Evolutionary conservation across 2,797 vertebrate species (phyloP).

Genomic region (Lepus oiostolus): DNA sequence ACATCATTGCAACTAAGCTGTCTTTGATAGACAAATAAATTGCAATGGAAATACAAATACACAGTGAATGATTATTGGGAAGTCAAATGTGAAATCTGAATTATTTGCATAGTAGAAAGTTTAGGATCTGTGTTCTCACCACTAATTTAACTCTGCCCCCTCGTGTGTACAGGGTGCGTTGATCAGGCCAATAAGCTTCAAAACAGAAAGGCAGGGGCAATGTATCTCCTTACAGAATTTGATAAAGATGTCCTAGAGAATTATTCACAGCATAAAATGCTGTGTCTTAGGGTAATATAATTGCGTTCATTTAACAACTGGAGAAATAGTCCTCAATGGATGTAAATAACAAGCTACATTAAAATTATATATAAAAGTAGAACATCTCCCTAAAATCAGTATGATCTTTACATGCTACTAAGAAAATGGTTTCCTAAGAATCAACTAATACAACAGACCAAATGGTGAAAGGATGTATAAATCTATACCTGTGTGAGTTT

Average conservation of each 20-base stretch:
- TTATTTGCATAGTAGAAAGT: background rate
- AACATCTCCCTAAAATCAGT: background rate
- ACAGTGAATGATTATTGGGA: background rate
- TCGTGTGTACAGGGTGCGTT: constrained; percentile 19
- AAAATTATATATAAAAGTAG: background rate
- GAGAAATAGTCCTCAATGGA: background rate
- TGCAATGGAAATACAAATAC: background rate
- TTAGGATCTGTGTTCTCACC: background rate
- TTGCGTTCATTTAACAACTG: background rate
- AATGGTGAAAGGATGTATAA: background rate
- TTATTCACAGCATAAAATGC: background rate
- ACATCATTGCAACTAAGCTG: background rate
- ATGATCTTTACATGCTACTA: background rate
- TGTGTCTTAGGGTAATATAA: background rate
- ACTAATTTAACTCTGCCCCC: constrained; percentile 70
- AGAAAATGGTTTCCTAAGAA: background rate
- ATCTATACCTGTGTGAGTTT: background rate
- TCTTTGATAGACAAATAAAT: background rate
- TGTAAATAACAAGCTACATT: background rate
- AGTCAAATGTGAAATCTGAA: constrained; percentile 50
- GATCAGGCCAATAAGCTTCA: background rate
- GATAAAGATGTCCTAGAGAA: background rate
- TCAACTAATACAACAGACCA: background rate
- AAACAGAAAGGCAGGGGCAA: background rate
- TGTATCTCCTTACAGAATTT: background rate